Evolutionary conservation across 2,797 vertebrate genomes (phyloP), one percentile per base, ranked within the genome.

Genomic region (Pantherophis vulpinus): DNA sequence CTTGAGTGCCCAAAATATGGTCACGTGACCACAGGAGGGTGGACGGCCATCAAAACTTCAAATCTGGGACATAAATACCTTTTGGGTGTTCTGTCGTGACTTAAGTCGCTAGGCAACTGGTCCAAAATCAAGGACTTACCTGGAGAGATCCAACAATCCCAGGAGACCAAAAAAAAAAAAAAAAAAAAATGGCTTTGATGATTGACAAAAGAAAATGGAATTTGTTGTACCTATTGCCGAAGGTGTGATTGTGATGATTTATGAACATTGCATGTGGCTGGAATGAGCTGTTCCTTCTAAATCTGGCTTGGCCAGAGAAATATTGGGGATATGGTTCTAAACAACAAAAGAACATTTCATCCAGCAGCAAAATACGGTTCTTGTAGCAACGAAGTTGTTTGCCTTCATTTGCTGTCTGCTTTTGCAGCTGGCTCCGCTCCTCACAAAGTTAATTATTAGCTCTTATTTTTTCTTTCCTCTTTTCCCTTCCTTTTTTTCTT

Each of bases 271-370:
- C 89, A 25, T 66, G 0, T 0, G 32, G 90, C 37, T 89, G 54
- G 63, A 90, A 60, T 89, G 88, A 74, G 60, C n/a, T 6, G 25
- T 20, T 42, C 83, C 70, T 56, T 47, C 87, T 2, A 6, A 1
- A 9, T 29, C 83, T 11, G 47, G 61, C 42, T 56, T 18, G 29
- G 88, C 61, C 83, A 74, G 61, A 47, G 74, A 54, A 42, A 74
- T 47, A 63, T 42, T 3, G 58, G 47, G 83, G 83, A 88, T 55
- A 55, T 9, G 61, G 61, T 56, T n/a, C 32, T 20, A 12, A 47
- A 88, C 56, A 90, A 90, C 91, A 93, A 93, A 93, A 93, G 93
- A 88, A 79, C 86, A 74, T 90, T 87, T 92, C 89, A 92, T 88
- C n/a, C 89, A 88, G 91, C 32, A 63, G 89, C 89, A 90, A 74